Percentiles rank a stretch among this genome's conserved stretches.
phyloP scores from a whole-genome alignment of 2,888 invertebrate genomes.

The Acrocera orbiculus region DNA sequence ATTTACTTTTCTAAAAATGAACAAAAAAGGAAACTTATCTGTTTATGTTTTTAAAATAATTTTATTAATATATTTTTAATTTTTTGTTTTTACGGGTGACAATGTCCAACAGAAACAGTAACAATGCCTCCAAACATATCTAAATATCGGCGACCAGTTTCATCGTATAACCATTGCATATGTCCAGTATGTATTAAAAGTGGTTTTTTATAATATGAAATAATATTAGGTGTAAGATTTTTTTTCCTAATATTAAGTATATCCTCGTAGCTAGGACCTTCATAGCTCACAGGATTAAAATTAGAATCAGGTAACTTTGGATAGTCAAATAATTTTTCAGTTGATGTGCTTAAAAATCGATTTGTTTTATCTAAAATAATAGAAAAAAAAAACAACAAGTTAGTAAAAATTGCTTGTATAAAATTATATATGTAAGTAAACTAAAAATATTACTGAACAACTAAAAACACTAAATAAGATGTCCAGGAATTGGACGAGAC shows the following conservation, averaged over 20 bases:
- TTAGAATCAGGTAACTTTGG: constrained; percentile 23
- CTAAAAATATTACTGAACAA: no score
- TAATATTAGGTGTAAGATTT: constrained; percentile 52
- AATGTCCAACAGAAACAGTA: constrained; percentile 93
- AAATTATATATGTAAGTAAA: no score
- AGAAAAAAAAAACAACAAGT: no score
- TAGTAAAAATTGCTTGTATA: no score
- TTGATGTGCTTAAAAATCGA: no score
- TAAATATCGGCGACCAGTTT: constrained; percentile 68
- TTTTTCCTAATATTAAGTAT: constrained; percentile 39
- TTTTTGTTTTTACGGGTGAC: constrained; percentile 67
- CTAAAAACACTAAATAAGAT: no score
- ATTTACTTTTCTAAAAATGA: constrained; percentile 54
- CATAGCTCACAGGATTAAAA: constrained; percentile 19
- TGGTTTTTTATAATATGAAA: constrained; percentile 64
- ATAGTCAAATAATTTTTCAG: neutral
- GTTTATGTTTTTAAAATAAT: neutral
- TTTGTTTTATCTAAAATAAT: no score
- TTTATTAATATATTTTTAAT: neutral
- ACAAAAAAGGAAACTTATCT: constrained; percentile 1
- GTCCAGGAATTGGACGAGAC: no score
- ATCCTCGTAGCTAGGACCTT: constrained; percentile 45
- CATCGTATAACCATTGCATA: constrained; percentile 87
- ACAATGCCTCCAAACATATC: constrained; percentile 96
- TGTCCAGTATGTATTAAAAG: constrained; percentile 68